These are phyloP conservation scores for Ennomos fuscantarius DNA, from an alignment of 2,888 invertebrate species.

Conservation along the genomic window DNA sequence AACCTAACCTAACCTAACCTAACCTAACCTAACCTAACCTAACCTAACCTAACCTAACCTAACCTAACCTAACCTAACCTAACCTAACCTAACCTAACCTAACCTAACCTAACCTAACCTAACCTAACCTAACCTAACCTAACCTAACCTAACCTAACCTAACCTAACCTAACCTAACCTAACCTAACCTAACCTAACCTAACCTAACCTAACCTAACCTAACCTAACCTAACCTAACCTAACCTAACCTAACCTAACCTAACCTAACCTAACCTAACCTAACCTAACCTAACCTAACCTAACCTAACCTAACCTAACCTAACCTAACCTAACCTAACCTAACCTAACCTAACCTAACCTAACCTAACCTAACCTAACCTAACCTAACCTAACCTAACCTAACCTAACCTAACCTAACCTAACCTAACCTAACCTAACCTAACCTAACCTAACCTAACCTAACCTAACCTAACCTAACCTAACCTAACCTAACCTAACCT, in stretches of 20 bases:
- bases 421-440: conserved; percentile 35
- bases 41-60: too few relatives aligned
- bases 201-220: conserved; percentile 44
- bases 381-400: conserved; percentile 35
- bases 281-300: conserved; percentile 27
- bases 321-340: conserved; percentile 35
- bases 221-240: conserved; percentile 43
- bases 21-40: too few relatives aligned
- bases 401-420: conserved; percentile 38
- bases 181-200: conserved; percentile 45
- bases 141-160: conserved; percentile 37
- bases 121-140: too few relatives aligned
- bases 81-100: too few relatives aligned
- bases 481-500: conserved; percentile 37
- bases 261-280: conserved; percentile 13
- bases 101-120: too few relatives aligned
- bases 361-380: conserved; percentile 37
- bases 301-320: conserved; percentile 29
- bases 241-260: conserved; percentile 18
- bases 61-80: too few relatives aligned
- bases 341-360: conserved; percentile 30
- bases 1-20: too few relatives aligned
- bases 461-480: conserved; percentile 33
- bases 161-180: conserved; percentile 44
- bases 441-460: conserved; percentile 35